phyloP scores from a whole-genome alignment of 2,113 vertebrate species.

The Phyllostomus hastatus region DNA sequence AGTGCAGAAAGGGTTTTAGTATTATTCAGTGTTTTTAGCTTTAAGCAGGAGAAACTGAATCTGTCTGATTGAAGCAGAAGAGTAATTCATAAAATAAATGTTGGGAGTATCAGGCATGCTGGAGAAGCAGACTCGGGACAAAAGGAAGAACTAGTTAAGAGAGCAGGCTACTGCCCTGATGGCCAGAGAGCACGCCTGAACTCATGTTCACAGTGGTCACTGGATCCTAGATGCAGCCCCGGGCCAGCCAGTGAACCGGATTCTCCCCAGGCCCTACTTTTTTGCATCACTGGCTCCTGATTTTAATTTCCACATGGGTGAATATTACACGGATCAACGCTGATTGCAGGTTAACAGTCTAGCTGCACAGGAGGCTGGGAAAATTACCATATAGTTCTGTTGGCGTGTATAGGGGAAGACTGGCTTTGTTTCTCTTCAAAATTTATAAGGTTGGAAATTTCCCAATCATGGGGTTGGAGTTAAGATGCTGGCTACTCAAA shows the following conservation, averaged over 20 bases:
- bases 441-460: not conserved
- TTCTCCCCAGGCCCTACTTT: not conserved
- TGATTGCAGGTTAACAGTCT: not conserved
- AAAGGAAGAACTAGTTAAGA: not conserved
- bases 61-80: not conserved
- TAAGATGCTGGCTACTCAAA: not conserved
- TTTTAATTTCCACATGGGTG: not conserved
- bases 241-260: not conserved
- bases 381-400: not conserved
- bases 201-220: not conserved
- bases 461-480: not conserved
- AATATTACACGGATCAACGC: not conserved
- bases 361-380: not conserved
- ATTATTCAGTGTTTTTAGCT: not conserved
- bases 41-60: slow-evolving; percentile 11
- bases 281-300: not conserved
- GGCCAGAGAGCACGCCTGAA: not conserved
- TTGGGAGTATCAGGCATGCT: not conserved
- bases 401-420: not conserved
- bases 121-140: not conserved
- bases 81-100: not conserved
- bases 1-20: not conserved
- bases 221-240: not conserved
- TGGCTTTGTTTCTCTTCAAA: not conserved
- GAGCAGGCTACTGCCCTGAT: not conserved